phyloP scores from a whole-genome alignment of 2,113 vertebrate species.

The Sylvilagus bachmani region DNA sequence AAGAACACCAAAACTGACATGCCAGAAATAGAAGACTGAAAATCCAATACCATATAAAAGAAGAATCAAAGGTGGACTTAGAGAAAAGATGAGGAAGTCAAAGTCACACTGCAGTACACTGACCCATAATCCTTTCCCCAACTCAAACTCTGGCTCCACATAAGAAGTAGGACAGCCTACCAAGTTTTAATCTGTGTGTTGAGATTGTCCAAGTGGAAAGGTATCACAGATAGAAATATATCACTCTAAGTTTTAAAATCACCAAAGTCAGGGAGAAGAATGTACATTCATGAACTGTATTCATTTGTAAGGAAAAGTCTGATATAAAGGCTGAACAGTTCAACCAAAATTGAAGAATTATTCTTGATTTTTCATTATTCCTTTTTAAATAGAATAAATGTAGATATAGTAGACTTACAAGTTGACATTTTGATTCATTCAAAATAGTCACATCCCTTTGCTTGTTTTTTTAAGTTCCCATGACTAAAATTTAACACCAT shows the following conservation, averaged over 20 bases:
- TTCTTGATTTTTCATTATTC: conserved; percentile 87
- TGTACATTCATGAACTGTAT: conserved; percentile 83
- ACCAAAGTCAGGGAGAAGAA: conserved; percentile 82
- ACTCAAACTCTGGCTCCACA: conserved; percentile 69
- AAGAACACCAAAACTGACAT: conserved; percentile 59
- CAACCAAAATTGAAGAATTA: conserved; percentile 82
- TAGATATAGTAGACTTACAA: conserved; percentile 87
- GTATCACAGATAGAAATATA: conserved; percentile 80
- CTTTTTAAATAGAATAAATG: conserved; percentile 87
- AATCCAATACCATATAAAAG: conserved; percentile 56
- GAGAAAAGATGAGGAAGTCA: conserved; percentile 40
- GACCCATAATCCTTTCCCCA: conserved; percentile 40
- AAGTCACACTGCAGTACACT: conserved; percentile 35
- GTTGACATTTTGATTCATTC: conserved; percentile 85
- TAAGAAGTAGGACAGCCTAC: conserved; percentile 73
- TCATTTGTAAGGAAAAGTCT: conserved; percentile 80
- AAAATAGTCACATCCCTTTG: conserved; percentile 87
- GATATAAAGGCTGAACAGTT: conserved; percentile 83
- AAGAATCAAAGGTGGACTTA: conserved; percentile 61
- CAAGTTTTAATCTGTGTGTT: conserved; percentile 65
- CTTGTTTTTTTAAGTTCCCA: conserved; percentile 85
- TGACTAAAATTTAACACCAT: conserved; percentile 87
- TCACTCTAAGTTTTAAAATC: conserved; percentile 86
- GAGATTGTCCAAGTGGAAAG: conserved; percentile 76
- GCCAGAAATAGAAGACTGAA: conserved; percentile 68